phyloP scores from a whole-genome alignment of 2,113 vertebrate genomes.

The Hippocampus abdominalis region DNA sequence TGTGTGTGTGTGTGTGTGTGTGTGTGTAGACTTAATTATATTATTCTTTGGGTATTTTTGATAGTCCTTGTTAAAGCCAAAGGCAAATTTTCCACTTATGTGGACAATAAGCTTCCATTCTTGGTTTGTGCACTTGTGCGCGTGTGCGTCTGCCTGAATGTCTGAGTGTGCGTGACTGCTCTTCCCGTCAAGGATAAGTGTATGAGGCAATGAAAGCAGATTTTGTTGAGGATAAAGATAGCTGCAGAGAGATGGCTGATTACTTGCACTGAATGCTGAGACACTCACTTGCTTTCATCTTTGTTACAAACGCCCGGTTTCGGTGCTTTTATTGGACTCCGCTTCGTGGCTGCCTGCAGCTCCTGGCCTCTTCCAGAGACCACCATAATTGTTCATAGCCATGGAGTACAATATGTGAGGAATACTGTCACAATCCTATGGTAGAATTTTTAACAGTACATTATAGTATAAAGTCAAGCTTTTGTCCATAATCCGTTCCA shows the following conservation, averaged over 20 bases:
- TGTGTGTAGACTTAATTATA: background rate
- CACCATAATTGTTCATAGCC: constrained; percentile 33
- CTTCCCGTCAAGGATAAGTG: constrained; percentile 34
- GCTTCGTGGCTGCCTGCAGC: constrained; percentile 43
- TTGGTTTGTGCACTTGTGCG: background rate
- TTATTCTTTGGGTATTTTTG: constrained; percentile 18
- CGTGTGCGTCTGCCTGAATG: constrained; percentile 16
- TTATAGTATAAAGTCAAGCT: no score
- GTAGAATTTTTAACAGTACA: no score
- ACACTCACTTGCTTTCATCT: constrained; percentile 54
- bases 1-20: no score
- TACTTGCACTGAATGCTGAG: constrained; percentile 54
- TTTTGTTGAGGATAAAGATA: constrained; percentile 59
- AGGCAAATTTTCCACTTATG: constrained; percentile 34
- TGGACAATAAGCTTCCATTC: constrained; percentile 28
- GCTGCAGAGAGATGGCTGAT: constrained; percentile 49
- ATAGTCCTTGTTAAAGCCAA: constrained; percentile 36
- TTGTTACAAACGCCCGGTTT: constrained; percentile 37
- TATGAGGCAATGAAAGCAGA: constrained; percentile 43
- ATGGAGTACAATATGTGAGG: constrained; percentile 20
- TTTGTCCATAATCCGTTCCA: no score
- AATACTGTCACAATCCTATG: constrained; percentile 5
- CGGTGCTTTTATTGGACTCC: constrained; percentile 38
- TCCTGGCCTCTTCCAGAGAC: constrained; percentile 19
- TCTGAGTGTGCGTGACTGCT: constrained; percentile 19